Conservation (phyloP, 2,797 vertebrate genomes). For the Enteromius radiatus region DNA sequence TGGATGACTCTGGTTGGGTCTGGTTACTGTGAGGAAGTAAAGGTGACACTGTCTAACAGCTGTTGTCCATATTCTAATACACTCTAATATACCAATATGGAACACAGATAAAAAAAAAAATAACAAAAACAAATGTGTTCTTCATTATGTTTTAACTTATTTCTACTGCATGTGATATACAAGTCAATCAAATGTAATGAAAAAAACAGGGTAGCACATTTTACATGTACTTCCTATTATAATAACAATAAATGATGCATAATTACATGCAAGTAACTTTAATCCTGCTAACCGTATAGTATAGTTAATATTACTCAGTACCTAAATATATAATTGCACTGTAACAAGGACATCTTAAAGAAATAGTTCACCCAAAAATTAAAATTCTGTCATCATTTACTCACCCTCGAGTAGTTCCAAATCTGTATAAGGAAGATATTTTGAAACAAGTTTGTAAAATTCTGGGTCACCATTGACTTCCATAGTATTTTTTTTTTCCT, state of each 20-base stretch:
- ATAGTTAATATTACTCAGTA: neutral
- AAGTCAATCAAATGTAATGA: neutral
- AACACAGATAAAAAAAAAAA: conserved; percentile 3
- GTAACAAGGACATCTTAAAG: too few species aligned
- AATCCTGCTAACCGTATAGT: neutral
- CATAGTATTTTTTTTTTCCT: too few species aligned
- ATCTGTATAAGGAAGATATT: too few species aligned
- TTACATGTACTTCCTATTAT: neutral
- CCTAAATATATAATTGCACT: neutral
- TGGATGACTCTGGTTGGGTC: conserved; percentile 29
- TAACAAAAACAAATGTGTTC: too few species aligned
- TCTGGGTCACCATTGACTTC: too few species aligned
- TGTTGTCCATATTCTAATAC: conserved; percentile 34
- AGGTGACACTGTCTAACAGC: conserved; percentile 51
- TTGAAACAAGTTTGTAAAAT: too few species aligned
- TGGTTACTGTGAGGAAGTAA: conserved; percentile 44
- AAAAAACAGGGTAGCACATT: neutral
- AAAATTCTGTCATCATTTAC: too few species aligned
- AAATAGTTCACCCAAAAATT: too few species aligned
- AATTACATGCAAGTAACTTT: neutral
- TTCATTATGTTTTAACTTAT: neutral
- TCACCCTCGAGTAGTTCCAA: too few species aligned
- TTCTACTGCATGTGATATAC: neutral
- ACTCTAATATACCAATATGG: neutral
- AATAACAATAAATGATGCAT: neutral